phyloP scores from a whole-genome alignment of 2,888 invertebrate species.

The Parasteatoda lunata region DNA sequence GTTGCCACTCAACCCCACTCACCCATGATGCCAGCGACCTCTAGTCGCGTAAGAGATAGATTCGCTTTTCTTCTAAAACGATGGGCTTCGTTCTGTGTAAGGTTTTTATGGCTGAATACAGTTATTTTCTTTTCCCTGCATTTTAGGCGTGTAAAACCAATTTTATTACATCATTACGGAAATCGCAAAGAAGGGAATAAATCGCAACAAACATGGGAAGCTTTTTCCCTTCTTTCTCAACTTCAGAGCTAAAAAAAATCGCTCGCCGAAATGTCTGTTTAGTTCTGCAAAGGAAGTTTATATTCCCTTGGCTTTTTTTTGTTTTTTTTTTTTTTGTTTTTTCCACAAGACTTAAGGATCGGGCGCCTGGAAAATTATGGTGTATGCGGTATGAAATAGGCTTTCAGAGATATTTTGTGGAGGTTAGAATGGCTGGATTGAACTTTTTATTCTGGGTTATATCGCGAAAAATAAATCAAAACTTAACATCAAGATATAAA shows the following conservation, averaged over 20 bases:
- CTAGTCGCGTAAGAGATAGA: neutral
- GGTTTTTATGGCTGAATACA: neutral
- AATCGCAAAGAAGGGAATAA: conserved; percentile 34
- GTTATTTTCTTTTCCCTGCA: conserved; percentile 12
- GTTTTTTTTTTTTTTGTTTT: neutral
- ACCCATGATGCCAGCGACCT: neutral
- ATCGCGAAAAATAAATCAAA: no score
- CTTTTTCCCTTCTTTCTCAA: neutral
- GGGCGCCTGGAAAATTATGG: neutral
- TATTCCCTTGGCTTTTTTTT: neutral
- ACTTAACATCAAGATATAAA: no score
- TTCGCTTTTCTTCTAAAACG: neutral
- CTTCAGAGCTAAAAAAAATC: neutral
- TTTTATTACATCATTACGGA: conserved; percentile 49
- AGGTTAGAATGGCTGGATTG: neutral
- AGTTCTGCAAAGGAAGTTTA: neutral
- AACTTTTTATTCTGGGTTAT: neutral
- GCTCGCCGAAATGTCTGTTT: neutral
- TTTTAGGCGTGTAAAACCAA: conserved; percentile 21
- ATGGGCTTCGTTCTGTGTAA: neutral
- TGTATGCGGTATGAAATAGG: neutral
- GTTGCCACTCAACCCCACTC: neutral
- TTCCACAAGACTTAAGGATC: neutral
- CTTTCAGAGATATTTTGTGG: neutral
- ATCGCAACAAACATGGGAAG: conserved; percentile 24